Evolutionary conservation across 2,888 invertebrate species (phyloP).

Genomic region (Thymelicus sylvestris): DNA sequence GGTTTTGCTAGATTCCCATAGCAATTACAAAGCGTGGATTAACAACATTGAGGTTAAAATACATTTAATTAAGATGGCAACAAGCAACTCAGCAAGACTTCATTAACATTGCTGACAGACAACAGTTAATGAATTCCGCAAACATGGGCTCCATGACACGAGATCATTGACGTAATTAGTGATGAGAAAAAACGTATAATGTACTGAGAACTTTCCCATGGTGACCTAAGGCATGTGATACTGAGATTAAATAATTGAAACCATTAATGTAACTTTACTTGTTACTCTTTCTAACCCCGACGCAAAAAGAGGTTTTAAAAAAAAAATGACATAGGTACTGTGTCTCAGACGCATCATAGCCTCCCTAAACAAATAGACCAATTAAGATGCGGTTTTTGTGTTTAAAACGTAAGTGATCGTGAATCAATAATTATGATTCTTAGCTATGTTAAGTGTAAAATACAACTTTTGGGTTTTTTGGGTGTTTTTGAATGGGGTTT

Average conservation of each 20-base stretch:
- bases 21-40: no score
- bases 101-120: conserved; percentile 18
- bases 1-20: no score
- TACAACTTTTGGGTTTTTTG: no score
- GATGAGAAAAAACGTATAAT: conserved; percentile 30
- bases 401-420: no score
- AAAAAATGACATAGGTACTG: no score
- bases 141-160: conserved; percentile 9
- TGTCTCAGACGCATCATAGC: no score
- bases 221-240: conserved; percentile 20
- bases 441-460: no score
- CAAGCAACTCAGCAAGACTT: neutral
- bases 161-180: conserved; percentile 31
- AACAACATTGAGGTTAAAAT: neutral
- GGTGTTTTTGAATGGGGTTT: no score
- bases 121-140: conserved; percentile 26
- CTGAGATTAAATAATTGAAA: conserved; percentile 5
- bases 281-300: neutral
- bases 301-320: no score
- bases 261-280: neutral
- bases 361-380: no score
- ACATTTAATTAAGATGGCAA: conserved; percentile 1
- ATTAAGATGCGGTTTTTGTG: no score
- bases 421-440: no score
- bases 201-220: conserved; percentile 35